Evolutionary conservation across 1,140 invertebrate species (phyloP), one percentile per base, ranked within the genome.

Genomic region (Artemia franciscana): DNA sequence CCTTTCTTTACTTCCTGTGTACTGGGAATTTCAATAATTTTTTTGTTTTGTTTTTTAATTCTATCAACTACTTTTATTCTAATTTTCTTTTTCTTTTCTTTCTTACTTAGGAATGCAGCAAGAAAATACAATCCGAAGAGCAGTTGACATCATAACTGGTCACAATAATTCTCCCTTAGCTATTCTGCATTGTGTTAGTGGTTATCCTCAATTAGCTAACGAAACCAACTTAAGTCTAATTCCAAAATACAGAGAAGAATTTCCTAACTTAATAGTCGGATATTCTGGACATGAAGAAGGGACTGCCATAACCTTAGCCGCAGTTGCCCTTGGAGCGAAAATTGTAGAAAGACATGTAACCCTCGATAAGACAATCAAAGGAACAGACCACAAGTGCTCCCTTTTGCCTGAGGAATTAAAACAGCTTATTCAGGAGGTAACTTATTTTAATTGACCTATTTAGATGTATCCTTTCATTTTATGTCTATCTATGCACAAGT

Each of bases 321-420:
- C 84, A 24, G 80, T 85, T 4, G 78, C 84, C 25, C 67, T 82
- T 18, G 85, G 85, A 21, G 84, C 84, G 39, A 84, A 83, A 75
- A 82, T 88, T 25, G 71, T 89, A 64, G 86, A 89, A 72, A 78
- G 84, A 58, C 85, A 89, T 70, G 78, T 88, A 63, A 88, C 85
- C 0, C 70, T 87, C 26, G 80, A 86, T 71, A 83, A 83, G 68
- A 72, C 67, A 24, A 78, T 79, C 74, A 86, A 86, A 72, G 85
- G 85, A 5, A 84, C 80, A 0, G 86, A 89, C 71, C 86, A 88
- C 70, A 72, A 74, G 24, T 84, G 82, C 71, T 88, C 85, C 3
- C 71, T 86, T 24, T 76, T 79, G 25, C 81, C 81, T 1, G 15
- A 69, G 0, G 80, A 85, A 73, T 78, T 86, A 57, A 70, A 71